Base-by-base conservation (phyloP, 2,888 invertebrate genomes). In the Tortricodes alternella region DNA sequence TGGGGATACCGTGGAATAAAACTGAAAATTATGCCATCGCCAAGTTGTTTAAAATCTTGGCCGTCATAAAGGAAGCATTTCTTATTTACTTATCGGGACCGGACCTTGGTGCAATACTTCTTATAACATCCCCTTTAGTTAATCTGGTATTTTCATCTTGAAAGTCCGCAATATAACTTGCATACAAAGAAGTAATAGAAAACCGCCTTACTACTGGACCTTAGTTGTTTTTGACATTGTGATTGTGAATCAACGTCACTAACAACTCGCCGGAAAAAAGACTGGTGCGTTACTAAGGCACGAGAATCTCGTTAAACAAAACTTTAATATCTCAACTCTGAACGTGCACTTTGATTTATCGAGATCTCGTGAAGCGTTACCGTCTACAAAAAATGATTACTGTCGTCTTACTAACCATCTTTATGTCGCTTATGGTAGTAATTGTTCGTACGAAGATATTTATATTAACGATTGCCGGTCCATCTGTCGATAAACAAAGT, bases 401-500 rank as follows among this genome's bases (percentile, higher is more conserved):
- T 48, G n/a, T n/a, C n/a, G n/a, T n/a, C 38, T 35, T 87, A 96
- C 97, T 97, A 96, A 98, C 98, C 98, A 98, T 98, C 93, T 98
- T 98, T 92, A 97, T 98, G 94, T 98, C 98, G 95, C 98, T 98
- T 93, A 98, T 98, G 86, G 98, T 98, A 87, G 97, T 96, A 86
- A 98, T 29, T 95, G 96, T 97, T 94, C 98, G 94, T 92, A 98
- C 97, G 95, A 97, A 97, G 93, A 98, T 95, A 95, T 98, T 98
- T 91, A 98, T 97, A 93, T 95, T 95, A 92, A 98, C 98, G 93
- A 97, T 94, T 89, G 98, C 97, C 85, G 98, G 97, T 89, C 98
- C 98, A 95, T 97, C 97, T 96, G 94, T 92, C 83, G 82, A 80
- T 68, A 71, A 66, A 71, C 63, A 60, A n/a, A 29, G 29, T 50